phyloP scores from a whole-genome alignment of 1,140 invertebrate species.

The Euglossa dilemma region DNA sequence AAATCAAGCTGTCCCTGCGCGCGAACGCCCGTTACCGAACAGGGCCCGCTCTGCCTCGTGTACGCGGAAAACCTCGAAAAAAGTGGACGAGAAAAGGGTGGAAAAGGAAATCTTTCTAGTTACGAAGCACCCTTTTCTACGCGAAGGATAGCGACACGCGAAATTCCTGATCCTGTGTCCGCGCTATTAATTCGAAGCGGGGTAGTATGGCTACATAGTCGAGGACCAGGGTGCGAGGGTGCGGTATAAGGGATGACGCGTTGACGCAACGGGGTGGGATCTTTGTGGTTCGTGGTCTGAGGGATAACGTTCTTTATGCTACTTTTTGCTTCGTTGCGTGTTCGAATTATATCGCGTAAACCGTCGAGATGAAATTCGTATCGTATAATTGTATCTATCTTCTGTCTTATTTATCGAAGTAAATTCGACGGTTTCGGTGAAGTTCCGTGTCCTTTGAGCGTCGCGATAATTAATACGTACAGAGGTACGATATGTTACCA shows the following conservation, averaged over 20 bases:
- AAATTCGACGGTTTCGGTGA: too few species aligned
- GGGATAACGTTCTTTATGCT: neutral
- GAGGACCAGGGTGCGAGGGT: too few species aligned
- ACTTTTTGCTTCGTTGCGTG: neutral
- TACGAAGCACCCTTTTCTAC: too few species aligned
- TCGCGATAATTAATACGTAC: too few species aligned
- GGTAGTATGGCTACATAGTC: neutral
- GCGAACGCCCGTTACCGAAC: slow-evolving; percentile 11
- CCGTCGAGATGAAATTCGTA: too few species aligned
- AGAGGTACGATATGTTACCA: too few species aligned
- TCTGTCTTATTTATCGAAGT: too few species aligned
- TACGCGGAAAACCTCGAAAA: slow-evolving; percentile 23
- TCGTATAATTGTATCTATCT: too few species aligned
- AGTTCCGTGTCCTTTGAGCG: too few species aligned
- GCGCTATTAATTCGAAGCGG: slow-evolving; percentile 19
- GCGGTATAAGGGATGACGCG: too few species aligned
- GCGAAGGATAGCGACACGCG: slow-evolving; percentile 3
- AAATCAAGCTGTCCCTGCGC: slow-evolving; percentile 60
- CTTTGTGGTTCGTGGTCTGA: neutral
- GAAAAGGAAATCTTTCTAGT: neutral
- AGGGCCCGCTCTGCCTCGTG: slow-evolving; percentile 4
- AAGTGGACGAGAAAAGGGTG: slow-evolving; percentile 2
- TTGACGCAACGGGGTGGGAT: too few species aligned
- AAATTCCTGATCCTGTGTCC: slow-evolving; percentile 6
- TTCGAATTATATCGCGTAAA: neutral